phyloP scores from a whole-genome alignment of 2,888 invertebrate genomes.

The Crossocerus cetratus region DNA sequence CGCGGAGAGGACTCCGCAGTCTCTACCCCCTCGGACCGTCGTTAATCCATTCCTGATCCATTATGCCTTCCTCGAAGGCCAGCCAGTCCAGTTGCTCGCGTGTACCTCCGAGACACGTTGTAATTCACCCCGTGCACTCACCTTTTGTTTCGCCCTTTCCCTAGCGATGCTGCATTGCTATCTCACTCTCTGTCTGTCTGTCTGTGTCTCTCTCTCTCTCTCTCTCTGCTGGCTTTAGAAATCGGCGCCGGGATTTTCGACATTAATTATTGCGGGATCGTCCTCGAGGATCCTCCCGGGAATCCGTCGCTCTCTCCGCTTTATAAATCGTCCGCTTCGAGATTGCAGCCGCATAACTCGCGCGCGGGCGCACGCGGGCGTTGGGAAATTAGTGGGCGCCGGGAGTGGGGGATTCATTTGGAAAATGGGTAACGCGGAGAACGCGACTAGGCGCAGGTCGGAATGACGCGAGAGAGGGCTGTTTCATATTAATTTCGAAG shows the following conservation, averaged over 20 bases:
- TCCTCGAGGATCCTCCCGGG: too few relatives aligned
- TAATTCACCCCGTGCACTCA: constrained; percentile 25
- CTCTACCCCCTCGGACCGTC: constrained; percentile 12
- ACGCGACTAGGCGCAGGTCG: too few relatives aligned
- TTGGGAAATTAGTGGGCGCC: too few relatives aligned
- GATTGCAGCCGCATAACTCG: too few relatives aligned
- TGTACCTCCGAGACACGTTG: constrained; percentile 46
- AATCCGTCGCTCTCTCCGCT: too few relatives aligned
- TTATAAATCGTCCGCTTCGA: too few relatives aligned
- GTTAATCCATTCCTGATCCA: constrained; percentile 56
- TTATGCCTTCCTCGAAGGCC: constrained; percentile 33
- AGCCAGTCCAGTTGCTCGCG: not conserved
- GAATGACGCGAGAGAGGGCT: too few relatives aligned
- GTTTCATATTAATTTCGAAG: too few relatives aligned
- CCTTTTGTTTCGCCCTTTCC: constrained; percentile 8
- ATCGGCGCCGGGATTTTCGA: constrained; percentile 15
- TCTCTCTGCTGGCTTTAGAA: constrained; percentile 15
- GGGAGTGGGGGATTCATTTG: too few relatives aligned
- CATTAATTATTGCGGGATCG: constrained; percentile 32
- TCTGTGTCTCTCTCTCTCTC: constrained; percentile 26
- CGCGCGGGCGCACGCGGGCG: too few relatives aligned
- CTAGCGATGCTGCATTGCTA: constrained; percentile 31
- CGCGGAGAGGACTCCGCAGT: not conserved
- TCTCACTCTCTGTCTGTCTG: constrained; percentile 24
- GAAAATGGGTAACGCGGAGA: too few relatives aligned